Conservation (phyloP, 2,888 invertebrate genomes). For the Microctonus brassicae region DNA sequence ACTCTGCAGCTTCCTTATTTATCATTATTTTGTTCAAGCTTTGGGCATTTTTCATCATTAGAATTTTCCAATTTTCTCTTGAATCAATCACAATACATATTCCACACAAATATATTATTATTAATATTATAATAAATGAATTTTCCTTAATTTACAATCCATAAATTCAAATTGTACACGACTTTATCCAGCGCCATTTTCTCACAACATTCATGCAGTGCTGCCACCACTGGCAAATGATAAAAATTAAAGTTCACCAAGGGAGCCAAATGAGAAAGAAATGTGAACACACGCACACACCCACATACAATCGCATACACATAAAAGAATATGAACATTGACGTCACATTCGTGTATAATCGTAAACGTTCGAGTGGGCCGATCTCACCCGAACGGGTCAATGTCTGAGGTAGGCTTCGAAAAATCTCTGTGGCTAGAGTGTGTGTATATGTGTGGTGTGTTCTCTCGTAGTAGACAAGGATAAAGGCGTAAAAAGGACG, state of each 20-base stretch:
- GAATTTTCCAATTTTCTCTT: too few relatives aligned
- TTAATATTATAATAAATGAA: too few relatives aligned
- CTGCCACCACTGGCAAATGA: background rate
- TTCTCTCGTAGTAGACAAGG: conserved; percentile 66
- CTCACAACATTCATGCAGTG: background rate
- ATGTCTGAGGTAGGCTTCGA: conserved; percentile 76
- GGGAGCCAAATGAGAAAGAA: background rate
- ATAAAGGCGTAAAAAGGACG: conserved; percentile 40
- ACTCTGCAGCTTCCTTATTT: too few relatives aligned
- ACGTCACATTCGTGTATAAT: conserved; percentile 67
- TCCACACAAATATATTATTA: too few relatives aligned
- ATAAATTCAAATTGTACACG: background rate
- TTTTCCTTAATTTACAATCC: too few relatives aligned
- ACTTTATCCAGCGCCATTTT: background rate
- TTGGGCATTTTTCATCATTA: too few relatives aligned
- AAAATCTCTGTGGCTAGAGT: conserved; percentile 74
- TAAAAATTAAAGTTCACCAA: background rate
- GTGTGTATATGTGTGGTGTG: conserved; percentile 71
- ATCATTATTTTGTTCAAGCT: too few relatives aligned
- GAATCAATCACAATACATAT: too few relatives aligned
- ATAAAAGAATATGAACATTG: conserved; percentile 46
- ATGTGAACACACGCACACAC: background rate
- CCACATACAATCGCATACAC: too few relatives aligned
- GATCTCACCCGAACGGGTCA: conserved; percentile 78
- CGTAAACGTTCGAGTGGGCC: conserved; percentile 74